Evolutionary conservation across 1,140 invertebrate genomes (phyloP).

Genomic region (Drosophila ironensis): DNA sequence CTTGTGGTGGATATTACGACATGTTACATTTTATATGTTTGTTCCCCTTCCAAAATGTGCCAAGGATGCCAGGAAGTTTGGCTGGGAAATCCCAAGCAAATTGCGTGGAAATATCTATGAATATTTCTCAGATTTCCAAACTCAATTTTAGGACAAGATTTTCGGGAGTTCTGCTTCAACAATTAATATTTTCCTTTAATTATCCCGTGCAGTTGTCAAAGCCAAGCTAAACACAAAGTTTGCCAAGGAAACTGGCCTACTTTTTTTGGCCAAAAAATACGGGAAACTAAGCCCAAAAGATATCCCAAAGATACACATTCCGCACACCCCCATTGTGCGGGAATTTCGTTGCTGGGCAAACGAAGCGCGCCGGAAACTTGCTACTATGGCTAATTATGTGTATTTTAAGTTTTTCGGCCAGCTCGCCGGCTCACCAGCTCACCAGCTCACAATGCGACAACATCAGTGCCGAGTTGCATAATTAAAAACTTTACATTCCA

Average conservation of each 20-base stretch:
- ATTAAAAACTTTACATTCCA: conserved; percentile 76
- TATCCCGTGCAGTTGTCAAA: conserved; percentile 21
- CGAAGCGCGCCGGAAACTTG: not conserved
- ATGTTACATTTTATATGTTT: conserved; percentile 64
- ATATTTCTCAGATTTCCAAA: too few species aligned
- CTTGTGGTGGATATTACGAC: conserved; percentile 68
- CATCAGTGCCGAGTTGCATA: conserved; percentile 62
- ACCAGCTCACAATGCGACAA: conserved; percentile 27
- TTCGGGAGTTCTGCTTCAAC: not conserved
- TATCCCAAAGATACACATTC: conserved; percentile 34
- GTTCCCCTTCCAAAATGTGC: not conserved
- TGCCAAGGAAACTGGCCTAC: conserved; percentile 51
- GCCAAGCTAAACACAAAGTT: conserved; percentile 51
- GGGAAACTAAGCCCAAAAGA: conserved; percentile 20
- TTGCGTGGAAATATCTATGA: too few species aligned
- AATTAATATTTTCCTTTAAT: conserved; percentile 73
- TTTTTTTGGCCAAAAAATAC: conserved; percentile 40
- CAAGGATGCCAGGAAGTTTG: too few species aligned
- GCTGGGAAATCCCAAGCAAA: too few species aligned
- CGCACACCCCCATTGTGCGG: too few species aligned
- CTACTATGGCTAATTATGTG: conserved; percentile 77
- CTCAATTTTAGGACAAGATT: not conserved
- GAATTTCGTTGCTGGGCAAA: conserved; percentile 43
- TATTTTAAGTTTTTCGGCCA: conserved; percentile 69
- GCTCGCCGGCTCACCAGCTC: conserved; percentile 37